Conservation (phyloP, 2,888 invertebrate genomes). For the Lasioglossum morio region DNA sequence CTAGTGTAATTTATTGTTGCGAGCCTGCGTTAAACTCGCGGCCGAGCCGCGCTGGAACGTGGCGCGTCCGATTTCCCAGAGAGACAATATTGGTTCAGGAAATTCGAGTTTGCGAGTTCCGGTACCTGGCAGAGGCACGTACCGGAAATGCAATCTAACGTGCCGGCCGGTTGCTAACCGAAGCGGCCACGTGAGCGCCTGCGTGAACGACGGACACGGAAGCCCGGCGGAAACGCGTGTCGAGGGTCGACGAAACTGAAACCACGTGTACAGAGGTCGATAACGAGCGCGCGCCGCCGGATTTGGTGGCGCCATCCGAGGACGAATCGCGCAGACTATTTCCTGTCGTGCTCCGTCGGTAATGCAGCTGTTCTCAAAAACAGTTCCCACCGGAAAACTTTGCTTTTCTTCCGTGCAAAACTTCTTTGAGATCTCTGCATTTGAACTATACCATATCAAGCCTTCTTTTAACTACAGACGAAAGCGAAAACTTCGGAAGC, state of each 20-base stretch:
- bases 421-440: not conserved
- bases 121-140: slow-evolving; percentile 21
- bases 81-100: slow-evolving; percentile 24
- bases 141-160: slow-evolving; percentile 52
- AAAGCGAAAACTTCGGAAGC: not conserved
- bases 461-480: not conserved
- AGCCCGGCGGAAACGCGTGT: slow-evolving; percentile 17
- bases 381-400: not conserved
- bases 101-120: slow-evolving; percentile 35
- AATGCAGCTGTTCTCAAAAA: slow-evolving; percentile 58
- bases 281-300: slow-evolving; percentile 65
- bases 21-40: not conserved
- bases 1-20: not conserved
- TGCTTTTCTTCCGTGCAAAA: not conserved
- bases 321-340: slow-evolving; percentile 49
- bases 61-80: not conserved
- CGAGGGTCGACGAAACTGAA: slow-evolving; percentile 31
- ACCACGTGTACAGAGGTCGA: slow-evolving; percentile 71
- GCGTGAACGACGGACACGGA: slow-evolving; percentile 24
- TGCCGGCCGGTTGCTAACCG: slow-evolving; percentile 18
- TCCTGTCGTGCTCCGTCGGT: slow-evolving; percentile 74
- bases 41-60: not conserved
- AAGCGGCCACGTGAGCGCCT: slow-evolving; percentile 28
- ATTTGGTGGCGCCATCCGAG: slow-evolving; percentile 80
- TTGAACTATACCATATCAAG: no score